Evolutionary conservation across 2,113 vertebrate genomes (phyloP), one percentile per base, ranked within the genome.

Genomic region (Oxyura jamaicensis): DNA sequence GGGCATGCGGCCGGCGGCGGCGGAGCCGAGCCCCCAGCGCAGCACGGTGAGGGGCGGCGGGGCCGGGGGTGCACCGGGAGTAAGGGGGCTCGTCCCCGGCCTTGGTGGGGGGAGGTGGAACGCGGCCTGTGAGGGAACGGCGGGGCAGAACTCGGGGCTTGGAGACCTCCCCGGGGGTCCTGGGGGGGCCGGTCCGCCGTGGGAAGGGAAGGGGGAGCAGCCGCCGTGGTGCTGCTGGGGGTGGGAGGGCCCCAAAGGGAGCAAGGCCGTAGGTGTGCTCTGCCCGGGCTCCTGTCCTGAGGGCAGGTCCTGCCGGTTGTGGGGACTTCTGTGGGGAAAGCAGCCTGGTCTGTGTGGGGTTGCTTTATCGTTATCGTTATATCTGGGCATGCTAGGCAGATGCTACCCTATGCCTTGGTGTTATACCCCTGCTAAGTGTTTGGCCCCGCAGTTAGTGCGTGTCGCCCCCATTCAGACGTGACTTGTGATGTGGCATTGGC

Each of bases 11-110:
- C 78, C 82, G 50, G 71, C 76, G 58, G 65, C 69, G 91, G 79
- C 46, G 46, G 46, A 88, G 82, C 83, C 84, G 74, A 66, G 69
- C 68, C 77, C 84, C 44, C 88, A 74, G 81, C 86, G 83, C 91
- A 87, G 91, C 95, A 94, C 92, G 96, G 79, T 89, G 78, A 82
- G 68, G 52, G 75, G 25, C 50, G 15, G 48, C 74, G 85, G 95
- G 86, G 88, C 81, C 76, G 66, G 88, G 78, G 18, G 10, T 8
- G 7, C 31, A 28, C 26, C 28, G 63, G 63, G 46, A 21, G 46
- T 22, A 5, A 48, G 46, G 46, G 46, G 46, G 20, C 5, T 48
- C 20, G 46, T 21, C 46, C 46, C 10, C 46, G 46, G 46, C 46
- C 46, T 46, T 46, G 44, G 18, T 18, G 18, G 44, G 44, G 8